These are phyloP conservation scores for Drosophila tani DNA, from an alignment of 1,140 invertebrate genomes.

Conservation along the genomic window DNA sequence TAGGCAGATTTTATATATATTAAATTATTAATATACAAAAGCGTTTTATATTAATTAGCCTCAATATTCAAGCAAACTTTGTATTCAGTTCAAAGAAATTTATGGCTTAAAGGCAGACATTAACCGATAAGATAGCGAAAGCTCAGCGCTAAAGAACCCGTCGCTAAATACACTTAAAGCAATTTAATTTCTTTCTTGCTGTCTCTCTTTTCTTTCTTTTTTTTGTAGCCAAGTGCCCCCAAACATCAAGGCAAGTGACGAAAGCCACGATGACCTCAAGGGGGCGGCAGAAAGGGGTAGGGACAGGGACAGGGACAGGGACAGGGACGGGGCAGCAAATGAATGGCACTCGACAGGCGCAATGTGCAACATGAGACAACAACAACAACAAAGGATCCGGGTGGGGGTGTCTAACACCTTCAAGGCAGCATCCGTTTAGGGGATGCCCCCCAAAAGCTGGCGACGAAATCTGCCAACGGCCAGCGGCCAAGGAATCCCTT, in stretches of 20 bases:
- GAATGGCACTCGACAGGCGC: constrained; percentile 76
- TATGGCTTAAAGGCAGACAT: constrained; percentile 10
- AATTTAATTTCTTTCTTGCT: constrained; percentile 30
- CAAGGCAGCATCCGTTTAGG: constrained; percentile 24
- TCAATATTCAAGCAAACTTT: background rate
- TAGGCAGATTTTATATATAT: background rate
- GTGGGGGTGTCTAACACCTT: constrained; percentile 45
- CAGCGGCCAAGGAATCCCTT: constrained; percentile 43
- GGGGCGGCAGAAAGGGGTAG: constrained; percentile 9
- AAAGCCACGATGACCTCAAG: constrained; percentile 64
- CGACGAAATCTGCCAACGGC: constrained; percentile 36
- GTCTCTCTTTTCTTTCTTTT: background rate
- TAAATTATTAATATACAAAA: background rate
- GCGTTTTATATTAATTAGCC: background rate
- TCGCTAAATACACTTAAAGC: constrained; percentile 59
- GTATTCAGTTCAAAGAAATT: background rate
- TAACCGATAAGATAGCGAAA: constrained; percentile 23
- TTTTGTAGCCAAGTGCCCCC: constrained; percentile 58
- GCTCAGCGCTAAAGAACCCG: constrained; percentile 19
- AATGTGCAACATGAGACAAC: constrained; percentile 69
- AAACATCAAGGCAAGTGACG: constrained; percentile 80
- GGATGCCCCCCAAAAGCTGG: constrained; percentile 5
- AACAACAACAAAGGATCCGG: constrained; percentile 34
- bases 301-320: background rate
- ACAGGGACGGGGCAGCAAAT: constrained; percentile 37